A percentile compares a stretch with the other conserved stretches of the same genome.
Evolutionary conservation across 2,888 invertebrate species (phyloP).

Genomic region (Petrophora chlorosata): DNA sequence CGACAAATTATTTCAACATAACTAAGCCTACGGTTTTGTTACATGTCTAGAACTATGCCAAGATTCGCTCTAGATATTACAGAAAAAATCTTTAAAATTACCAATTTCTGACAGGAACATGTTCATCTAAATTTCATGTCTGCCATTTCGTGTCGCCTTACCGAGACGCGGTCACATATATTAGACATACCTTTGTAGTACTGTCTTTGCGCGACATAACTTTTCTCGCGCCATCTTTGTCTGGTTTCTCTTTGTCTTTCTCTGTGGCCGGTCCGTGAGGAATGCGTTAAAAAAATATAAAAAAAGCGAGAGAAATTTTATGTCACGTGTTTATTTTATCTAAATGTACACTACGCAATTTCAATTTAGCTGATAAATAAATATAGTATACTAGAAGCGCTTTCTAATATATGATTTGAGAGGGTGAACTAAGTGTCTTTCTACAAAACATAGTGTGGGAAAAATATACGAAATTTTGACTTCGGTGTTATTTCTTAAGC

Average conservation of each 20-base stretch:
- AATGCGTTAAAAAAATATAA: constrained; percentile 30
- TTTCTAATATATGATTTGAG: not conserved
- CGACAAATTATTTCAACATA: no score
- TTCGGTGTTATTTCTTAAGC: no score
- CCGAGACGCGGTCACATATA: constrained; percentile 4
- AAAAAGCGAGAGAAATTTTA: constrained; percentile 37
- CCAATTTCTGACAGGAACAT: no score
- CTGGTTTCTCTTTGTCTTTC: constrained; percentile 26
- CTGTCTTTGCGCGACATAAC: constrained; percentile 38
- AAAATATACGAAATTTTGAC: no score
- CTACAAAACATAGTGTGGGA: no score
- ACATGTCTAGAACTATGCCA: no score
- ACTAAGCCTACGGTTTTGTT: no score
- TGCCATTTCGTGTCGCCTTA: constrained; percentile 1
- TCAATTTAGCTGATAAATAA: not conserved
- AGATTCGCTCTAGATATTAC: no score
- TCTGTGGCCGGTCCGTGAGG: constrained; percentile 29
- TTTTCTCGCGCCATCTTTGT: constrained; percentile 33
- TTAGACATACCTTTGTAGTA: constrained; percentile 33
- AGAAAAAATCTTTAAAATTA: no score
- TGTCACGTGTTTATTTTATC: constrained; percentile 29
- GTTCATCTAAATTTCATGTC: no score
- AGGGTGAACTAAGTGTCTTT: no score
- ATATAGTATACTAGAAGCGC: not conserved
- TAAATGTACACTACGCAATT: not conserved